Base-by-base conservation (phyloP, 2,888 invertebrate genomes). In the Chironomus riparius region DNA sequence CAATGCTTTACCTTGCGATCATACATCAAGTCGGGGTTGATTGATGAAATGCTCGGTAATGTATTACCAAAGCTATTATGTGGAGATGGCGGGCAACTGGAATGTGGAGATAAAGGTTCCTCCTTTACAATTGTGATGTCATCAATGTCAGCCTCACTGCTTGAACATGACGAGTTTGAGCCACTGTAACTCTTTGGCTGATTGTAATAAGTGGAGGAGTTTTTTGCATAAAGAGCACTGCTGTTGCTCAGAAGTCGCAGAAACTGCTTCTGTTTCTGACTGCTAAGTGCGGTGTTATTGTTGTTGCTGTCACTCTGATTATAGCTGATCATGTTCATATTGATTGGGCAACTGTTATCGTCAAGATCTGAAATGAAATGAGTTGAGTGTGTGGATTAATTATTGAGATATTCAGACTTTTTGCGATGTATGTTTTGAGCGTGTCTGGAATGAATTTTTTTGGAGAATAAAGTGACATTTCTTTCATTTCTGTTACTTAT, bases 91-190 rank as follows among this genome's bases (percentile, higher is more conserved):
- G 91, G 90, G 82, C 91, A 91, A 77, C 91, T 90, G 18, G 90
- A 90, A 28, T 88, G 87, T 13, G 91, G 91, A 77, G 92, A 92
- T 80, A 90, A 86, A 75, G 93, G 93, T 81, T 94, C 93, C 76
- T 91, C 89, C 84, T 93, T 93, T 79, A 93, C 90, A 48, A 62
- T 38, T 62, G 72, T 72, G 47, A 72, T 72, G 15, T 72, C 72
- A 18, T 72, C 72, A 28, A 38, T 10, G n/a, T 72, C 72, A 15
- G 72, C 50, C 13, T 62, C 12, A 15, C 72, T 72, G 47, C 72
- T 72, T 78, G 86, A 85, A 22, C 85, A 79, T 68, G 81, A 76
- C 68, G 61, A 65, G 18, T 22, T 50, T 50, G 72, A 62, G 22
- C 50, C 72, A 50, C 47, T 61, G 47, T 50, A 72, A 50, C 62